Evolutionary conservation across 2,888 invertebrate species (phyloP).

Genomic region (Amblyteles armatorius): DNA sequence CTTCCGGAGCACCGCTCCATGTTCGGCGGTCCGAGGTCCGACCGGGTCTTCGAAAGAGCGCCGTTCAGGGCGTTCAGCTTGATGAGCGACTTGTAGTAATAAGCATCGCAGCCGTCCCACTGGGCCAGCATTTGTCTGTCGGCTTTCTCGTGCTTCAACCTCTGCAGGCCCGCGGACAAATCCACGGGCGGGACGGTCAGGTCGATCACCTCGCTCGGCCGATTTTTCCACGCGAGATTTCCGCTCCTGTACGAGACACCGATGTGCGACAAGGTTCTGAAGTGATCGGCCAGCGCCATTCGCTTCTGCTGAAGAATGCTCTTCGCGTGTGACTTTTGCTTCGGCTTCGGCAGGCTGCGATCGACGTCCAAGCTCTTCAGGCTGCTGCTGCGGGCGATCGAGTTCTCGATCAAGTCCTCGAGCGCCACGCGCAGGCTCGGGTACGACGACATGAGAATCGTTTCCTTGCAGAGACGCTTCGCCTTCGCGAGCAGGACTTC

Average conservation of each 20-base stretch:
- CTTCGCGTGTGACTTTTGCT: conserved; percentile 92
- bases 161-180: conserved; percentile 87
- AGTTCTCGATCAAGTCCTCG: conserved; percentile 88
- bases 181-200: conserved; percentile 90
- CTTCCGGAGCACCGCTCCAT: conserved; percentile 95
- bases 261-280: conserved; percentile 90
- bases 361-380: conserved; percentile 88
- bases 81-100: conserved; percentile 90
- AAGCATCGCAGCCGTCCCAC: conserved; percentile 91
- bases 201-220: conserved; percentile 86
- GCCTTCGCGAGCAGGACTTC: conserved; percentile 87
- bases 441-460: conserved; percentile 87
- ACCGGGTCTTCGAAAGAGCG: conserved; percentile 89
- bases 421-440: conserved; percentile 88
- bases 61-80: conserved; percentile 88
- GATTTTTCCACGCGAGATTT: conserved; percentile 83
- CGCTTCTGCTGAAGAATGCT: conserved; percentile 94
- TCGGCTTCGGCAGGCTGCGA: conserved; percentile 87
- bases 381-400: conserved; percentile 89
- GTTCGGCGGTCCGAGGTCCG: conserved; percentile 92
- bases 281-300: conserved; percentile 93
- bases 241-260: conserved; percentile 95
- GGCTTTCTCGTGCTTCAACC: conserved; percentile 84
- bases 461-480: conserved; percentile 88
- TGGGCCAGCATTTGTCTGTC: conserved; percentile 86